phyloP scores from a whole-genome alignment of 1,140 invertebrate species.

The Listronotus oregonensis region DNA sequence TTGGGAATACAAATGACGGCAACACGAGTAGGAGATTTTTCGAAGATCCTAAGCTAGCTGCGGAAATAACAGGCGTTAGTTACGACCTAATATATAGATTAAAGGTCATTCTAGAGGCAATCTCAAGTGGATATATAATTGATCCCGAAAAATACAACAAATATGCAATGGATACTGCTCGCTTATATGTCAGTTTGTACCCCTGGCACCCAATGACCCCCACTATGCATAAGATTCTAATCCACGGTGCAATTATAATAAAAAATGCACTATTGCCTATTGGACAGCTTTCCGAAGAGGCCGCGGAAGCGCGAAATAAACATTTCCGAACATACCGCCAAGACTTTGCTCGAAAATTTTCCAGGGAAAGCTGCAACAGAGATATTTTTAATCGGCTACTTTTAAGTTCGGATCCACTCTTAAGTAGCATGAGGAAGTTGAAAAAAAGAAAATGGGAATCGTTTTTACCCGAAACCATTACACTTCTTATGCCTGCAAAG shows the following conservation, averaged over 20 bases:
- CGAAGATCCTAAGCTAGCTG: too few relatives aligned
- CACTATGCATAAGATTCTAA: constrained; percentile 53
- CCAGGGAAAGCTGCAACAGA: constrained; percentile 40
- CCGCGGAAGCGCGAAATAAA: constrained; percentile 45
- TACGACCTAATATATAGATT: too few relatives aligned
- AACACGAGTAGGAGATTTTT: too few relatives aligned
- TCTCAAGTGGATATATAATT: constrained; percentile 46
- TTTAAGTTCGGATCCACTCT: constrained; percentile 49
- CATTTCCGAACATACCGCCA: constrained; percentile 43
- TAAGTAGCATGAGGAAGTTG: too few relatives aligned
- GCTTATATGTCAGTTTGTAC: constrained; percentile 47
- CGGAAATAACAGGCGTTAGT: too few relatives aligned
- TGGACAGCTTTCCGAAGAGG: constrained; percentile 43
- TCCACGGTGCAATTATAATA: constrained; percentile 44
- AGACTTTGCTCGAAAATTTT: constrained; percentile 47
- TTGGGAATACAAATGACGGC: too few relatives aligned
- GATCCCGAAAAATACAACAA: constrained; percentile 38
- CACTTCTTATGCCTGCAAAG: too few relatives aligned
- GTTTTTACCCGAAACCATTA: too few relatives aligned
- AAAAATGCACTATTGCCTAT: constrained; percentile 46
- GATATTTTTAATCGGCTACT: constrained; percentile 47
- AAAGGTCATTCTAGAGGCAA: constrained; percentile 41
- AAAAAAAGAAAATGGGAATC: too few relatives aligned
- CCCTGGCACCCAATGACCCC: constrained; percentile 52
- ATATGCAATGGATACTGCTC: constrained; percentile 33